phyloP scores from a whole-genome alignment of 2,113 vertebrate genomes.

The Capreolus pygargus region DNA sequence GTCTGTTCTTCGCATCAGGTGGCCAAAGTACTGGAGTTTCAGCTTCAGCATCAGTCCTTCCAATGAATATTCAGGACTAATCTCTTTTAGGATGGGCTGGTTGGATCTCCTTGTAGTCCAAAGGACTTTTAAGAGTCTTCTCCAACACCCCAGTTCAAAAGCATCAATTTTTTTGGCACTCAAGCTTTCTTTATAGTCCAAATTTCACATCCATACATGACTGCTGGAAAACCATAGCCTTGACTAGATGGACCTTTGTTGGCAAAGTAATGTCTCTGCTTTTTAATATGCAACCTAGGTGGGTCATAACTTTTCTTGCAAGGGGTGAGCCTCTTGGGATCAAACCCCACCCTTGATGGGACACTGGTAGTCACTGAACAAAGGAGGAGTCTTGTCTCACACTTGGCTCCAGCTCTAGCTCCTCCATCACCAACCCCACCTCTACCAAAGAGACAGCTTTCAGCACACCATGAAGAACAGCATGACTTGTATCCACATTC shows the following conservation, averaged over 20 bases:
- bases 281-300: background rate
- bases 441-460: background rate
- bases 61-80: background rate
- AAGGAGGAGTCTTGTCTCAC: background rate
- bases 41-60: background rate
- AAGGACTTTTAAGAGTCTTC: background rate
- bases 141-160: background rate
- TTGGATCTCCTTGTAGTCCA: background rate
- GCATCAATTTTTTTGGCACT: background rate
- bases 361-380: background rate
- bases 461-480: background rate
- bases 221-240: background rate
- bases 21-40: background rate
- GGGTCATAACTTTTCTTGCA: background rate
- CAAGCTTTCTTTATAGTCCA: background rate
- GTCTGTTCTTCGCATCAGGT: background rate
- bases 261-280: background rate
- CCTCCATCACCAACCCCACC: background rate
- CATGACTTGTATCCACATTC: background rate
- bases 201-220: background rate
- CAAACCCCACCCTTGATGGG: background rate
- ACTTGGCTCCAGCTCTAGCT: background rate
- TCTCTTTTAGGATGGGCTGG: background rate
- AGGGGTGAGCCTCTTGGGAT: background rate
- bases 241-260: background rate